Evolutionary conservation across 2,113 vertebrate genomes (phyloP).

Genomic region (Natator depressus): DNA sequence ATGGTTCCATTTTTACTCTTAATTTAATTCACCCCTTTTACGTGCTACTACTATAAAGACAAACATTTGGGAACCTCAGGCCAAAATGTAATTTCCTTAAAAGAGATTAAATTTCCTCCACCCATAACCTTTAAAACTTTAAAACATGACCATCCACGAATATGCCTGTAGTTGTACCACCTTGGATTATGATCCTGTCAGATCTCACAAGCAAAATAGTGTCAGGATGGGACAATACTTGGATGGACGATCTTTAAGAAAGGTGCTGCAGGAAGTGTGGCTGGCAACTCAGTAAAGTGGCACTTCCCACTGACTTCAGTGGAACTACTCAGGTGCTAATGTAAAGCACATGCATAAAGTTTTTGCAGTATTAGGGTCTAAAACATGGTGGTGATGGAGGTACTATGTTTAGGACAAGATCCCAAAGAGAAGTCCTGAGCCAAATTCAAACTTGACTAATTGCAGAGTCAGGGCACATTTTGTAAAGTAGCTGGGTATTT

Average conservation of each 20-base stretch:
- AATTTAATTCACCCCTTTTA: background rate
- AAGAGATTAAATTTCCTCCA: background rate
- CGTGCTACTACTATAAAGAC: background rate
- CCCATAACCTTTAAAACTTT: accelerated
- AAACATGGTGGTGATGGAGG: background rate
- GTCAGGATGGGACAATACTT: background rate
- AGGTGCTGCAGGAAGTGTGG: accelerated
- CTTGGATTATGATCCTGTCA: background rate
- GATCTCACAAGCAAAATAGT: background rate
- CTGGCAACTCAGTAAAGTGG: background rate
- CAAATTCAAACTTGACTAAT: constrained; percentile 55
- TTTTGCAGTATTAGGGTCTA: background rate
- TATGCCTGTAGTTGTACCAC: background rate
- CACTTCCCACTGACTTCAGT: accelerated
- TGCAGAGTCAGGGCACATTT: constrained; percentile 52
- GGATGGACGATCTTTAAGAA: accelerated
- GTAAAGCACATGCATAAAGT: accelerated
- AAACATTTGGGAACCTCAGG: background rate
- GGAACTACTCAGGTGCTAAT: background rate
- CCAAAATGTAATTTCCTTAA: background rate
- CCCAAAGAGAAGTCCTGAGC: background rate
- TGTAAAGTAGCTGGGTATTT: constrained; percentile 60
- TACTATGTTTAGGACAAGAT: accelerated
- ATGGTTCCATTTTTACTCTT: background rate
- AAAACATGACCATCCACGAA: background rate